Evolutionary conservation across 2,888 invertebrate species (phyloP).

Genomic region (Helicoverpa assulta): DNA sequence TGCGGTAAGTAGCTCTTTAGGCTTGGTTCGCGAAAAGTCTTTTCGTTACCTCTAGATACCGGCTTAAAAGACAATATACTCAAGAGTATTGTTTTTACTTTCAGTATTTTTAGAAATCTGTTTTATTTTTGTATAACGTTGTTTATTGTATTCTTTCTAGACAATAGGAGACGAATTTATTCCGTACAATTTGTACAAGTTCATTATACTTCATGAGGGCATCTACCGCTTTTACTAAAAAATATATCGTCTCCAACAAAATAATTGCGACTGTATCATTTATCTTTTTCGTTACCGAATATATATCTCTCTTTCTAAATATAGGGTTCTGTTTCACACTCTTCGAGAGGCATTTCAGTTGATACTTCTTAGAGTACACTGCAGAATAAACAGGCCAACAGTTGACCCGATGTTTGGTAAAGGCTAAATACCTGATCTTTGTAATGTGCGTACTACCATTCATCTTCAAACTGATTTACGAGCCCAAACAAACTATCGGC

Average conservation of each 20-base stretch:
- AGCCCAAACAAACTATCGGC: no score
- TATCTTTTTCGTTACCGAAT: conserved; percentile 57
- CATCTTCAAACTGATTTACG: no score
- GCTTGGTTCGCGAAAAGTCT: no score
- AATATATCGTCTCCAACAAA: conserved; percentile 45
- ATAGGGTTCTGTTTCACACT: conserved; percentile 42
- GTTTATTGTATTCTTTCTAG: not conserved
- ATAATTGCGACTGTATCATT: conserved; percentile 59
- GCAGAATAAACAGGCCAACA: no score
- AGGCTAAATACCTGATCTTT: no score
- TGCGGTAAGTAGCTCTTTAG: no score
- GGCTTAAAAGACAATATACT: no score
- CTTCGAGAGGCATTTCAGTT: conserved; percentile 53
- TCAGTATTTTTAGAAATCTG: no score
- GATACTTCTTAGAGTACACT: conserved; percentile 37
- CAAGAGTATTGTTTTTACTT: no score
- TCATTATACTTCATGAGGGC: conserved; percentile 61
- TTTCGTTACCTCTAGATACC: no score
- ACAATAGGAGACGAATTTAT: not conserved
- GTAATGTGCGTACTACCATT: no score
- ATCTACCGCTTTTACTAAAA: conserved; percentile 53
- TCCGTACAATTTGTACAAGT: conserved; percentile 25
- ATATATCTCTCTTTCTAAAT: conserved; percentile 29
- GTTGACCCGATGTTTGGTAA: no score
- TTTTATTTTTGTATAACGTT: not conserved